Conservation (phyloP, 2,113 vertebrate species). For the Isichthys henryi region DNA sequence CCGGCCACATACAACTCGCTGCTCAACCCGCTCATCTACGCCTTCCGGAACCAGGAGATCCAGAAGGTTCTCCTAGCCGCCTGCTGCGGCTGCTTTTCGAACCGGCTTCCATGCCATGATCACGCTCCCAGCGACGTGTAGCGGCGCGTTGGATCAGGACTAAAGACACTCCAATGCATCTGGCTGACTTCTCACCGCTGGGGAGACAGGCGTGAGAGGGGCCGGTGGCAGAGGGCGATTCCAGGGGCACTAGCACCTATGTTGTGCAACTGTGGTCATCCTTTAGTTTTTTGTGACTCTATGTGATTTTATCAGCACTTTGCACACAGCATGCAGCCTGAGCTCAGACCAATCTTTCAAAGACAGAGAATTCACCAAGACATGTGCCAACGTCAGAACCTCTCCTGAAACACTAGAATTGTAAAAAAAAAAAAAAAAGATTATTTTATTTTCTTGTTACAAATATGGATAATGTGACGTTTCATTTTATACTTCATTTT, state of each 20-base stretch:
- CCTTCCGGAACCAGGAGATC: constrained; percentile 87
- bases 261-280: neutral
- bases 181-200: neutral
- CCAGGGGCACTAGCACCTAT: neutral
- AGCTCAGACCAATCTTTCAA: neutral
- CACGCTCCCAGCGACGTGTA: constrained; percentile 87
- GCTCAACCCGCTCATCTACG: constrained; percentile 89
- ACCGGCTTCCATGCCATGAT: constrained; percentile 55
- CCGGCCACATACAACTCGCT: constrained; percentile 84
- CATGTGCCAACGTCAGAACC: constrained; percentile 15
- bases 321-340: constrained; percentile 14
- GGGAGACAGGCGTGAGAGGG: neutral
- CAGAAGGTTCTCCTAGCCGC: constrained; percentile 78
- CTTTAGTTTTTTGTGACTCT: neutral
- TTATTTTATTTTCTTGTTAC: neutral
- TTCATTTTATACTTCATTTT: constrained; percentile 5
- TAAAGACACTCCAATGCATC: neutral
- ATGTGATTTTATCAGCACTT: constrained; percentile 13
- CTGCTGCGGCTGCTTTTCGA: constrained; percentile 70
- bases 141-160: constrained; percentile 3
- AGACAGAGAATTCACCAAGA: neutral
- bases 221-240: neutral
- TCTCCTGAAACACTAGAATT: neutral
- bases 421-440: neutral
- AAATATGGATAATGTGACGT: neutral